A percentile compares a stretch with the other conserved stretches of the same genome.
These are phyloP conservation scores for Medauroidea extradentata DNA, from an alignment of 1,140 invertebrate genomes.

Conservation along the genomic window DNA sequence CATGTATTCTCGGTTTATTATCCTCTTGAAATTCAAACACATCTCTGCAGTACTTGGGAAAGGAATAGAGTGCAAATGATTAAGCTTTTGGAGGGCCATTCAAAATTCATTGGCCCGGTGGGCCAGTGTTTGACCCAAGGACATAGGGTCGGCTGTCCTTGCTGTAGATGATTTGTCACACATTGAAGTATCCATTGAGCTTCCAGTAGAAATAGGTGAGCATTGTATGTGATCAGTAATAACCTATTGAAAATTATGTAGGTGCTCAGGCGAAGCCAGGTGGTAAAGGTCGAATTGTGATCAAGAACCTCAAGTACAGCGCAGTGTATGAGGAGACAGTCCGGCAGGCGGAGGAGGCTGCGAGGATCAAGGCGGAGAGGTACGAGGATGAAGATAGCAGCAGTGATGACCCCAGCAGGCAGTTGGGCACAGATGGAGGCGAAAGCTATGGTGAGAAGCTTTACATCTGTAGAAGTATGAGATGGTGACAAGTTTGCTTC, in stretches of 20 bases:
- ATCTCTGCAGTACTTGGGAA: no score
- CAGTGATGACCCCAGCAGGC: conserved; percentile 35
- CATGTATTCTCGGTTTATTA: no score
- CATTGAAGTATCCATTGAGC: conserved; percentile 1
- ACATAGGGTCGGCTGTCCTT: not conserved
- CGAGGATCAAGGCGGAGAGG: conserved; percentile 54
- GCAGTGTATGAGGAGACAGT: conserved; percentile 59
- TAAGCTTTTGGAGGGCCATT: no score
- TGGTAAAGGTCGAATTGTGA: conserved; percentile 47
- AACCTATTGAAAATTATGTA: conserved; percentile 19
- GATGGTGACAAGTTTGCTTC: no score
- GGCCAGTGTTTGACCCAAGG: not conserved
- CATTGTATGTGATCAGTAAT: conserved; percentile 13
- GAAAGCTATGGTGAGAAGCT: not conserved
- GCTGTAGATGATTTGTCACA: conserved; percentile 7
- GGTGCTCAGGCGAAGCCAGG: conserved; percentile 41
- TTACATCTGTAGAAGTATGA: no score
- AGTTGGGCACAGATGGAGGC: conserved; percentile 21
- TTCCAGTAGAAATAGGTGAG: conserved; percentile 1
- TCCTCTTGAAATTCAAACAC: no score
- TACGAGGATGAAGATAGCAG: conserved; percentile 59
- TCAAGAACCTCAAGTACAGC: conserved; percentile 64
- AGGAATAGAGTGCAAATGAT: no score
- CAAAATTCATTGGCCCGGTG: not conserved
- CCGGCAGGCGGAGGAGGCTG: conserved; percentile 59